phyloP scores from a whole-genome alignment of 1,140 invertebrate genomes.

The Heliothis subflexa region DNA sequence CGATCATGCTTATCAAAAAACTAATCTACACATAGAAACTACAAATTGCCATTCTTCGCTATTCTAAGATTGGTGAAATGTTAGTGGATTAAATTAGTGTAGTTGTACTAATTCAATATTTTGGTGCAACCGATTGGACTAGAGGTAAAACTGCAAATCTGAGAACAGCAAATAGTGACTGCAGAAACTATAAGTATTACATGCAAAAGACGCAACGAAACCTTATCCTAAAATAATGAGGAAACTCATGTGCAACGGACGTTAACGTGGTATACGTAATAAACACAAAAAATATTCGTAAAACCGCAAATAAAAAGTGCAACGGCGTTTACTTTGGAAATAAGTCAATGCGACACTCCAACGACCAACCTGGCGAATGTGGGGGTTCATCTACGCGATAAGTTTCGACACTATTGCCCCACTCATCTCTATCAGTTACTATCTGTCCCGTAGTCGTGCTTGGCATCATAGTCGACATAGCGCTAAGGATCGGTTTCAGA shows the following conservation, averaged over 20 bases:
- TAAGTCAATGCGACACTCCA: conserved; percentile 73
- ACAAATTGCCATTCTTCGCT: conserved; percentile 5
- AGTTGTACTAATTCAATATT: background rate
- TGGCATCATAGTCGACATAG: conserved; percentile 72
- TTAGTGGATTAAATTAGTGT: background rate
- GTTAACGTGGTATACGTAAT: conserved; percentile 61
- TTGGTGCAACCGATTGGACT: background rate
- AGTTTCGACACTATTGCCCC: conserved; percentile 80
- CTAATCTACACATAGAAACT: conserved; percentile 36
- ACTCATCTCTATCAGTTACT: conserved; percentile 76
- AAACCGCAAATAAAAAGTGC: conserved; percentile 78
- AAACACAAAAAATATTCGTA: conserved; percentile 58
- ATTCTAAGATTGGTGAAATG: background rate
- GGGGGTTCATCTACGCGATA: conserved; percentile 85
- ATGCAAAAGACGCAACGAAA: conserved; percentile 46
- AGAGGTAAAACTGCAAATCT: background rate
- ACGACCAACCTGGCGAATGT: conserved; percentile 84
- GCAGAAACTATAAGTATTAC: conserved; percentile 14
- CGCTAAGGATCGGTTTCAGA: conserved; percentile 80
- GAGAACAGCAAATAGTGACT: conserved; percentile 3
- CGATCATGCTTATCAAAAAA: background rate
- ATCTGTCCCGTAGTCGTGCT: conserved; percentile 69
- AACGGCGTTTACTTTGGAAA: conserved; percentile 71
- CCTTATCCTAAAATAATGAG: conserved; percentile 45
- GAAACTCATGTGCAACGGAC: conserved; percentile 50